A percentile compares a stretch with the other conserved stretches of the same genome.
These are phyloP conservation scores for Amblyjoppa fuscipennis DNA, from an alignment of 2,888 invertebrate species.

Conservation along the genomic window DNA sequence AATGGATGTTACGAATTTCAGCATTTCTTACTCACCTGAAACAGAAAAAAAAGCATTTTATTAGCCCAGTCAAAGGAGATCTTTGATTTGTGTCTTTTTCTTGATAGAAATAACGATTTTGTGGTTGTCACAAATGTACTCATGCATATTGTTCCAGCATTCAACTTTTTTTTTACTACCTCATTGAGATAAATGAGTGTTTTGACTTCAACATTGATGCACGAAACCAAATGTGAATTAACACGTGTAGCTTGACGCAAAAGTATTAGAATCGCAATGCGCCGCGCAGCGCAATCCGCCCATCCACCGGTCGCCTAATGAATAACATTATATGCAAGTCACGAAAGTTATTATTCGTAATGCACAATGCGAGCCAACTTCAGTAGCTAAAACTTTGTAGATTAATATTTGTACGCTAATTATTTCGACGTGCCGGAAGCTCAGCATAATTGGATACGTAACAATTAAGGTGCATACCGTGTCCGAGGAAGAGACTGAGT, in stretches of 20 bases:
- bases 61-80: not conserved
- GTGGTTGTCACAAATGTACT: not conserved
- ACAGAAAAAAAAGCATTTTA: conserved; percentile 6
- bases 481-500: not conserved
- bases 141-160: not conserved
- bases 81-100: not conserved
- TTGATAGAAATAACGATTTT: not conserved
- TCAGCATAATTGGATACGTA: conserved; percentile 5
- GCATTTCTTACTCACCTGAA: conserved; percentile 21
- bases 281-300: not conserved
- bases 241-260: not conserved
- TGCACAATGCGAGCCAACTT: conserved; percentile 4
- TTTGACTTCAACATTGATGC: not conserved
- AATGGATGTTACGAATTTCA: not conserved
- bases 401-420: conserved; percentile 29
- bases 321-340: conserved; percentile 21
- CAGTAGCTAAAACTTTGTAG: conserved; percentile 22
- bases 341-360: conserved; percentile 27
- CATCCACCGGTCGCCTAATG: not conserved
- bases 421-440: conserved; percentile 14
- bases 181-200: not conserved
- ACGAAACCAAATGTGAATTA: not conserved
- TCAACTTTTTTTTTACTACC: not conserved
- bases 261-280: not conserved
- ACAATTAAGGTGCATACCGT: conserved; percentile 4